These are phyloP conservation scores for Cotesia congregata DNA, from an alignment of 2,888 invertebrate species.

Conservation along the genomic window DNA sequence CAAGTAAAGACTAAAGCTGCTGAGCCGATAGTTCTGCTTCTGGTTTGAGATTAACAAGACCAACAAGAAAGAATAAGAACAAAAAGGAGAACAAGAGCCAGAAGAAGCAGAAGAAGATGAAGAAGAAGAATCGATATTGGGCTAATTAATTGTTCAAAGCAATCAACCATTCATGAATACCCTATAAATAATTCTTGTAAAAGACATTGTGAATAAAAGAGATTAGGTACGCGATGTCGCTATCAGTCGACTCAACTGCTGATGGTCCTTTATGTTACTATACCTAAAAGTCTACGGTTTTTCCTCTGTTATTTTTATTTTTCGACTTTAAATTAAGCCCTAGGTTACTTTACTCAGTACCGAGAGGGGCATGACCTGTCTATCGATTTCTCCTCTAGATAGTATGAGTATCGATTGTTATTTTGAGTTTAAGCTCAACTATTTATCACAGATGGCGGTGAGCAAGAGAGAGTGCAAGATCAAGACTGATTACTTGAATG, in stretches of 20 bases:
- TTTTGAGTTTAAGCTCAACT: too few relatives aligned
- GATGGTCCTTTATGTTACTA: not conserved
- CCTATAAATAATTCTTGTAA: conserved; percentile 21
- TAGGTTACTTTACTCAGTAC: not conserved
- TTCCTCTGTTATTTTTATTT: not conserved
- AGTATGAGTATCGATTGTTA: too few relatives aligned
- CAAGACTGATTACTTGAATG: not conserved
- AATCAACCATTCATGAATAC: conserved; percentile 15
- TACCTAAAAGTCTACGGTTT: not conserved
- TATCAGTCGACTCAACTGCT: not conserved
- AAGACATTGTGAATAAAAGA: conserved; percentile 14
- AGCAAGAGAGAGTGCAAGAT: not conserved
- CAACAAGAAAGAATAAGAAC: not conserved
- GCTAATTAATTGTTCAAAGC: conserved; percentile 15
- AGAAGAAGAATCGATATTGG: conserved; percentile 7
- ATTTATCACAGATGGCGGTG: too few relatives aligned
- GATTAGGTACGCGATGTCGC: conserved; percentile 17
- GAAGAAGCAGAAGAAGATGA: not conserved
- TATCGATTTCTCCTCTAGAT: conserved; percentile 2
- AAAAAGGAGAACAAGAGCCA: not conserved
- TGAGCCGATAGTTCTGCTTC: conserved; percentile 4
- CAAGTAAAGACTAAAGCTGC: conserved; percentile 6
- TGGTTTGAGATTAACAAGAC: not conserved
- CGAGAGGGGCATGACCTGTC: conserved; percentile 23
- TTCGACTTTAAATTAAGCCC: not conserved